phyloP scores from a whole-genome alignment of 2,113 vertebrate genomes.

The Herpailurus yagouaroundi region DNA sequence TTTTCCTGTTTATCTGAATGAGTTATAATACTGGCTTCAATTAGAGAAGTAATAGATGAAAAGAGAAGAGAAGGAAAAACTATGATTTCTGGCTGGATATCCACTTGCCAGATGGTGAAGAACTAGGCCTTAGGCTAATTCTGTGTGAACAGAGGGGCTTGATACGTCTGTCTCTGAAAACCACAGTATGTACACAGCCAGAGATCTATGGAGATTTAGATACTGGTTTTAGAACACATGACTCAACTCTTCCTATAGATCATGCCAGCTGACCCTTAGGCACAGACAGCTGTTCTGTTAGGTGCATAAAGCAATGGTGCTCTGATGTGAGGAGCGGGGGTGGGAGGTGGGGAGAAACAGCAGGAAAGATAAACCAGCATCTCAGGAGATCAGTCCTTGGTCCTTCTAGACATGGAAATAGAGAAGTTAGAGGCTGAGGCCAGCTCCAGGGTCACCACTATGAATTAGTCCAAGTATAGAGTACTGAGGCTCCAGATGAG shows the following conservation, averaged over 20 bases:
- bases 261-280: conserved; percentile 52
- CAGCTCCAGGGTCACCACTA: not conserved
- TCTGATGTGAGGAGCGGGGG: not conserved
- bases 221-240: not conserved
- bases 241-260: conserved; percentile 64
- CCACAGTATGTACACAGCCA: not conserved
- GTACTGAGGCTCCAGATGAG: not conserved
- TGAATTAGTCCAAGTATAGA: not conserved
- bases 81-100: conserved; percentile 57
- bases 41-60: conserved; percentile 54
- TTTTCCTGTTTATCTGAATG: conserved; percentile 53
- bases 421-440: not conserved
- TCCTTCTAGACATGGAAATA: not conserved
- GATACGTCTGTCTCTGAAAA: conserved; percentile 43
- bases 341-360: not conserved
- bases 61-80: conserved; percentile 38
- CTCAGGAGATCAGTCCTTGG: not conserved
- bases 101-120: conserved; percentile 56
- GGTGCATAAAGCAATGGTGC: not conserved
- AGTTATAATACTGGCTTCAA: conserved; percentile 45
- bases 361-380: not conserved
- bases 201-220: conserved; percentile 48
- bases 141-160: not conserved
- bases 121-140: conserved; percentile 37
- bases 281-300: conserved; percentile 12